Evolutionary conservation across 2,888 invertebrate species (phyloP), one percentile per base, ranked within the genome.

Genomic region (Hyles lineata): DNA sequence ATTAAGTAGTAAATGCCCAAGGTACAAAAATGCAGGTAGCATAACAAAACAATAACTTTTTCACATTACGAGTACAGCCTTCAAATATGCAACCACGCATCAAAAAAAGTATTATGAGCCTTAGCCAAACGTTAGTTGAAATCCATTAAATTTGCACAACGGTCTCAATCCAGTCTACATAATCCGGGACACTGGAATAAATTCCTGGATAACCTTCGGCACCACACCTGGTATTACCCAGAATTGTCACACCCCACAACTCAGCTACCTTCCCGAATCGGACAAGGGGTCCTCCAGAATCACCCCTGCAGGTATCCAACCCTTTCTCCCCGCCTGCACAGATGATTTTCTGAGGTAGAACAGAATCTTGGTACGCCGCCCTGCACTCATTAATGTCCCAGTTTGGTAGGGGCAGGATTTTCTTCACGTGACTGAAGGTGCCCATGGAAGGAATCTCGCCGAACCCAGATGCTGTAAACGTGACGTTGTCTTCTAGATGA

Each of bases 241-340:
- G 79, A 23, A 87, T 87, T 0, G 84, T 86, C 0, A 89, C 81
- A 0, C 89, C 89, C 74, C 80, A 80, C 0, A 90, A 52, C 61
- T 87, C 85, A 11, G 78, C 78, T 6, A 61, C 75, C 1, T 79
- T 77, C n/a, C 73, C 76, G 4, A 77, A 74, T 9, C 82, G 77
- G 25, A 82, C 82, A 1, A 90, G 74, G 7, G 89, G 89, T 0
- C 89, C 89, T 0, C 89, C 89, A 0, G 89, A 89, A 72, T 89
- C 90, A 0, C 89, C 89, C 4, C 83, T 77, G 74, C 89, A 89
- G 0, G 87, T 86, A 50, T 89, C 89, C 0, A 85, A 73, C 0
- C 80, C 83, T 19, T 79, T 76, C 69, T 83, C 78, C 0, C 89
- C 89, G 0, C 89, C 89, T 4, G 90, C 90, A 29, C 89, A 89